A percentile compares a stretch with the other conserved stretches of the same genome.
These are phyloP conservation scores for Orbicella faveolata DNA, from an alignment of 64 coral and sea anemone species.

Conservation along the genomic window DNA sequence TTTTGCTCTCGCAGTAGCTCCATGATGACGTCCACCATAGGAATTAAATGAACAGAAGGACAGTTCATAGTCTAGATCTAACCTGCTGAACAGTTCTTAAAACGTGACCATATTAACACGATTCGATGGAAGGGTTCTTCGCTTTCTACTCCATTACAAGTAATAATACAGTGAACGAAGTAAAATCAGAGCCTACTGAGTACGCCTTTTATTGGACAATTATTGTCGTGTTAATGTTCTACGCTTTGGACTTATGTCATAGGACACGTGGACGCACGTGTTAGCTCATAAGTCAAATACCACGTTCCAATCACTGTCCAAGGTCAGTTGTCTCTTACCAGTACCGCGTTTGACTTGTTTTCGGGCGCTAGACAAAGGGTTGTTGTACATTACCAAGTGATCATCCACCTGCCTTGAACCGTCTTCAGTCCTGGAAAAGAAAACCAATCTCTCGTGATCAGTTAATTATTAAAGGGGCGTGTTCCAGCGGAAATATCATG, in stretches of 20 bases:
- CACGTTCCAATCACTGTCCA: constrained; percentile 9
- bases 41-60: no score
- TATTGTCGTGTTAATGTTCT: no score
- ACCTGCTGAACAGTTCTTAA: no score
- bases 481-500: no score
- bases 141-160: no score
- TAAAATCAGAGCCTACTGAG: background rate
- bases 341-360: background rate
- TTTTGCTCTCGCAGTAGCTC: no score
- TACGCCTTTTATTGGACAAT: background rate
- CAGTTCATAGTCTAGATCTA: no score
- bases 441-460: background rate
- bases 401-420: constrained; percentile 63
- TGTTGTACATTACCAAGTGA: constrained; percentile 80
- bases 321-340: background rate
- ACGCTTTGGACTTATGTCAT: no score
- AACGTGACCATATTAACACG: no score
- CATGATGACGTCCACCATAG: no score
- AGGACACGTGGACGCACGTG: background rate
- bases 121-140: no score
- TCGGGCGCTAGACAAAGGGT: constrained; percentile 59
- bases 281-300: constrained; percentile 6
- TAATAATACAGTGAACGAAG: no score
- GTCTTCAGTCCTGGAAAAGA: constrained; percentile 42
- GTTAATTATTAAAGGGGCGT: background rate